These are phyloP conservation scores for Puntigrus tetrazona DNA, from an alignment of 2,113 vertebrate genomes.

Conservation along the genomic window DNA sequence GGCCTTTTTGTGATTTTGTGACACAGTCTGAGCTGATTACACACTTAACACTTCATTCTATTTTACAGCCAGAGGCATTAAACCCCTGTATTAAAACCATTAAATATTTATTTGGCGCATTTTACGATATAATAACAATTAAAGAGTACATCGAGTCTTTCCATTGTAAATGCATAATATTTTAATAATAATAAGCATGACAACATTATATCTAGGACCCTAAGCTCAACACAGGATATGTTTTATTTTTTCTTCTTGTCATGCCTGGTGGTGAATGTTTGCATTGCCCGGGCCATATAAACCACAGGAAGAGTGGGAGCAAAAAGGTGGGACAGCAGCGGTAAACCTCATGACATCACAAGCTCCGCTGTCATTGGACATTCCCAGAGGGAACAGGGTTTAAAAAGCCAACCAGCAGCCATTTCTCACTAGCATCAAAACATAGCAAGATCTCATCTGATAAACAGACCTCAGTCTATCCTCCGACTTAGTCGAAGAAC, in stretches of 20 bases:
- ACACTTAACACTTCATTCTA: conserved; percentile 25
- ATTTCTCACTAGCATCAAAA: conserved; percentile 59
- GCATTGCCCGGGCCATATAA: conserved; percentile 65
- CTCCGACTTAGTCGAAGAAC: background rate
- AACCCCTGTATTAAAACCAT: background rate
- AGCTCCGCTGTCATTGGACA: conserved; percentile 68
- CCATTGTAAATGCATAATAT: background rate
- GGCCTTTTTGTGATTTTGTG: background rate
- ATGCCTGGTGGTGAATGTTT: conserved; percentile 60
- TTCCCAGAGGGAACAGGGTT: conserved; percentile 62
- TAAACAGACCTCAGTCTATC: conserved; percentile 38
- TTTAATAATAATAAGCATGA: background rate
- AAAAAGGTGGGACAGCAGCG: conserved; percentile 72
- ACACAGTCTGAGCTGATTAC: background rate
- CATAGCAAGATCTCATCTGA: conserved; percentile 52
- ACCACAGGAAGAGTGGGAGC: conserved; percentile 82
- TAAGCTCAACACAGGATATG: conserved; percentile 40
- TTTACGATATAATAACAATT: conserved; percentile 1
- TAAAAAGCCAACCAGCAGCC: conserved; percentile 69
- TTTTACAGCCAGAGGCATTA: background rate
- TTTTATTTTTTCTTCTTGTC: conserved; percentile 39
- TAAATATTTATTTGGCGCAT: background rate
- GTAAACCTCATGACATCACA: conserved; percentile 79
- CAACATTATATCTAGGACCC: background rate
- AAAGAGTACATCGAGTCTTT: background rate